Conservation (phyloP, 2,888 invertebrate genomes). For the Mesoligia furuncula region DNA sequence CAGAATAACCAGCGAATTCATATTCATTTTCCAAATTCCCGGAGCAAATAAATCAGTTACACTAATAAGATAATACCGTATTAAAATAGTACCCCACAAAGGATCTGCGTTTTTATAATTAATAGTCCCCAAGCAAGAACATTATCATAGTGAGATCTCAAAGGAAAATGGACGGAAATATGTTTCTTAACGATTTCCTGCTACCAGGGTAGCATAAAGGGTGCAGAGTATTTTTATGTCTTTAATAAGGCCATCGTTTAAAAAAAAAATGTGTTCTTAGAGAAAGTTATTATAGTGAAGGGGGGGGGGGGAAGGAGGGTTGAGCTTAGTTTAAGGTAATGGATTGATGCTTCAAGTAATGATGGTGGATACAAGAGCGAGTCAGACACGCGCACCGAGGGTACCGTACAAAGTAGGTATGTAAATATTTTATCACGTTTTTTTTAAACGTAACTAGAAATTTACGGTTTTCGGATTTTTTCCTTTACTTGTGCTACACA, state of each 20-base stretch:
- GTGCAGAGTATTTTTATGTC: slow-evolving; percentile 44
- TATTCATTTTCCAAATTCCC: background rate
- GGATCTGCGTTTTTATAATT: slow-evolving; percentile 47
- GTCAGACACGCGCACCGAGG: too few relatives aligned
- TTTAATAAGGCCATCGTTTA: slow-evolving; percentile 48
- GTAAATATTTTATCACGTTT: too few relatives aligned
- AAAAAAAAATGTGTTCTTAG: slow-evolving; percentile 10
- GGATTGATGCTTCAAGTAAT: background rate
- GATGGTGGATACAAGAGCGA: background rate
- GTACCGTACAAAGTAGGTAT: too few relatives aligned
- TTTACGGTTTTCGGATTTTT: too few relatives aligned
- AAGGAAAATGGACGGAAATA: slow-evolving; percentile 66
- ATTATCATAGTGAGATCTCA: slow-evolving; percentile 45
- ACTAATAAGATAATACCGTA: background rate
- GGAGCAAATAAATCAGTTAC: slow-evolving; percentile 9
- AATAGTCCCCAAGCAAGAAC: slow-evolving; percentile 22
- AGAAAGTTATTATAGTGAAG: slow-evolving; percentile 20
- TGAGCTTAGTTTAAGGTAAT: background rate
- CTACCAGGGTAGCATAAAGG: slow-evolving; percentile 53
- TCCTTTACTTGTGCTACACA: too few relatives aligned
- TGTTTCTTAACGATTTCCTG: slow-evolving; percentile 64
- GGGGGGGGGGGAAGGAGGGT: background rate
- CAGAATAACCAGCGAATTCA: background rate
- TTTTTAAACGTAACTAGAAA: too few relatives aligned
- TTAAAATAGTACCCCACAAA: slow-evolving; percentile 32